Conservation (phyloP, 1,140 invertebrate species). For the Protaetia brevitarsis region DNA sequence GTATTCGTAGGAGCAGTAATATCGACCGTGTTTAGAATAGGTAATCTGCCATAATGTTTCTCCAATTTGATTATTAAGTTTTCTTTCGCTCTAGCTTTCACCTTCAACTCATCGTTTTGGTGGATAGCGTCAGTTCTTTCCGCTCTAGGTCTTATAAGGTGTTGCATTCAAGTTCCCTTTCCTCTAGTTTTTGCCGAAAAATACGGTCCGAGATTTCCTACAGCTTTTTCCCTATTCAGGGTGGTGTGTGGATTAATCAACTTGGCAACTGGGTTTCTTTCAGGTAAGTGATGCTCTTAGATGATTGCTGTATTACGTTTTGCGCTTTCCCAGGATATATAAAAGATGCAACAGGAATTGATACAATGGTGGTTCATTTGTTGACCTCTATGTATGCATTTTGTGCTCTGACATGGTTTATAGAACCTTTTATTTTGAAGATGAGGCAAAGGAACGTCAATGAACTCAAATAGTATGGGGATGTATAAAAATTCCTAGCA, state of each 20-base stretch:
- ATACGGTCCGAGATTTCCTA: constrained; percentile 18
- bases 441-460: not conserved
- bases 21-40: constrained; percentile 35
- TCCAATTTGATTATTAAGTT: not conserved
- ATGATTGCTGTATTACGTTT: not conserved
- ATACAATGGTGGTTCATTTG: constrained; percentile 42
- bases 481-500: constrained; percentile 31
- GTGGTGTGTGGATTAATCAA: constrained; percentile 13
- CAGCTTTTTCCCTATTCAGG: constrained; percentile 23
- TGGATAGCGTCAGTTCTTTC: not conserved
- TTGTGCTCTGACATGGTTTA: constrained; percentile 36
- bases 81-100: constrained; percentile 14
- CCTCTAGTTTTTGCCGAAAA: constrained; percentile 23
- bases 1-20: constrained; percentile 35
- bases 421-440: constrained; percentile 31
- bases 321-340: constrained; percentile 17
- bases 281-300: not conserved
- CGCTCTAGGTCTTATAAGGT: constrained; percentile 16
- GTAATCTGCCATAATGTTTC: constrained; percentile 27
- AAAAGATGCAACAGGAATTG: constrained; percentile 35
- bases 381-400: constrained; percentile 35
- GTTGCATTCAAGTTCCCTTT: constrained; percentile 20
- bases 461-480: not conserved
- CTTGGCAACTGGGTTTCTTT: not conserved
- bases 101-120: constrained; percentile 4